Percentiles rank a stretch among this genome's conserved stretches.
phyloP scores from a whole-genome alignment of 2,797 vertebrate genomes.

The Emydoidea blandingii region DNA sequence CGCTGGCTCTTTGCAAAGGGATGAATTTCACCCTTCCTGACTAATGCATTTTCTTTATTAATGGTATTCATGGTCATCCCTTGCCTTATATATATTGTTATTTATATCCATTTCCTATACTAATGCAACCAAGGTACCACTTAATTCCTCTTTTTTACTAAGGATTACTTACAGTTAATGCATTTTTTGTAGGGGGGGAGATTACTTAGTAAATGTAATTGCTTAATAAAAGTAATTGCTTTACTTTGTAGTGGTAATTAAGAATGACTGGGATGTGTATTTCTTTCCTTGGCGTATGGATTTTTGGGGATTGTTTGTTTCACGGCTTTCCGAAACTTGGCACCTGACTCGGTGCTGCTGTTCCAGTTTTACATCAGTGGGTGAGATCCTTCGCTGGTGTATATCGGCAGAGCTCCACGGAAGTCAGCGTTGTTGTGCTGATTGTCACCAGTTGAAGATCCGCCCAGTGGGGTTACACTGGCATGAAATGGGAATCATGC shows the following conservation, averaged over 20 bases:
- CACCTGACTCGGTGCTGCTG: neutral
- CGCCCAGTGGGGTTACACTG: neutral
- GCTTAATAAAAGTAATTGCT: constrained; percentile 73
- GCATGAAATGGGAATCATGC: neutral
- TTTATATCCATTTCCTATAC: neutral
- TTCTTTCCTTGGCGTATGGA: constrained; percentile 30
- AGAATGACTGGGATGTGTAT: constrained; percentile 64
- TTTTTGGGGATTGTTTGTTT: neutral
- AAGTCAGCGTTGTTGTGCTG: neutral
- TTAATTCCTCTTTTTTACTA: constrained; percentile 57
- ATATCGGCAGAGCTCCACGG: neutral
- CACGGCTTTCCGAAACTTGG: neutral
- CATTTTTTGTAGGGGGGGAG: constrained; percentile 36
- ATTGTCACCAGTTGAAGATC: neutral
- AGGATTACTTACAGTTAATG: constrained; percentile 51
- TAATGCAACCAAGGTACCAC: neutral
- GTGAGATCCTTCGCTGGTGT: neutral
- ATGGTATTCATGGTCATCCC: neutral
- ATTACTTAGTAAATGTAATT: constrained; percentile 66
- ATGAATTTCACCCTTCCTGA: neutral
- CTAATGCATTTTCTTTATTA: neutral
- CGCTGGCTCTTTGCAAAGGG: neutral
- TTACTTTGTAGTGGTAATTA: constrained; percentile 72
- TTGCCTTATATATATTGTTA: neutral
- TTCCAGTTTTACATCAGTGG: constrained; percentile 2